Evolutionary conservation across 2,888 invertebrate genomes (phyloP).

Genomic region (Malthinus seriepunctatus): DNA sequence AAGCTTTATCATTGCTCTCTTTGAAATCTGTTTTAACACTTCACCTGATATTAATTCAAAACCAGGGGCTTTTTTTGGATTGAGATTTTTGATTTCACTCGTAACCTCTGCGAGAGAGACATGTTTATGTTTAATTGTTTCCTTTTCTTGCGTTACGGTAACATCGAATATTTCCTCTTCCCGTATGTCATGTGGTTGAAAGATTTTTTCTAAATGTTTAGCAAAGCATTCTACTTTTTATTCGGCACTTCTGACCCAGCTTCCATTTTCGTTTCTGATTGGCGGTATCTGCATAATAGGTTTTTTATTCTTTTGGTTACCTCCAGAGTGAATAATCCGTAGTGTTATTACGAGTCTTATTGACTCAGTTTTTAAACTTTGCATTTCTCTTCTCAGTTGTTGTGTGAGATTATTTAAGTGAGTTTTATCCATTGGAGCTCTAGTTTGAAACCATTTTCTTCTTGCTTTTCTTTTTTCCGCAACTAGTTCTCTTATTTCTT

Average conservation of each 20-base stretch:
- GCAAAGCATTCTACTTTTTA: conserved; percentile 2
- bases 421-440: conserved; percentile 5
- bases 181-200: conserved; percentile 3
- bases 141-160: background rate
- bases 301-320: conserved; percentile 9
- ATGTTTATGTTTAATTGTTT: background rate
- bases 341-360: too few species aligned
- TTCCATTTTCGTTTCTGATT: conserved; percentile 7
- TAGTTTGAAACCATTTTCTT: conserved; percentile 6
- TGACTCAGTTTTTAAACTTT: conserved; percentile 10
- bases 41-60: background rate
- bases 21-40: conserved; percentile 1
- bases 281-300: conserved; percentile 5
- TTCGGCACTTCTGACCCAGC: background rate
- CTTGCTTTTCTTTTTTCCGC: conserved; percentile 7
- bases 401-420: conserved; percentile 9
- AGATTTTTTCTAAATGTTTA: conserved; percentile 2
- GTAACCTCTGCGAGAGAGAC: too few species aligned
- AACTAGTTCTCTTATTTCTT: conserved; percentile 1
- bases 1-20: background rate
- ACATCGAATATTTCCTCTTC: background rate
- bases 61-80: too few species aligned
- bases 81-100: too few species aligned
- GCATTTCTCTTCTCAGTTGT: conserved; percentile 14
- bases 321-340: conserved; percentile 6